Conservation (phyloP, 1,140 invertebrate genomes). For the Diuraphis noxia region DNA sequence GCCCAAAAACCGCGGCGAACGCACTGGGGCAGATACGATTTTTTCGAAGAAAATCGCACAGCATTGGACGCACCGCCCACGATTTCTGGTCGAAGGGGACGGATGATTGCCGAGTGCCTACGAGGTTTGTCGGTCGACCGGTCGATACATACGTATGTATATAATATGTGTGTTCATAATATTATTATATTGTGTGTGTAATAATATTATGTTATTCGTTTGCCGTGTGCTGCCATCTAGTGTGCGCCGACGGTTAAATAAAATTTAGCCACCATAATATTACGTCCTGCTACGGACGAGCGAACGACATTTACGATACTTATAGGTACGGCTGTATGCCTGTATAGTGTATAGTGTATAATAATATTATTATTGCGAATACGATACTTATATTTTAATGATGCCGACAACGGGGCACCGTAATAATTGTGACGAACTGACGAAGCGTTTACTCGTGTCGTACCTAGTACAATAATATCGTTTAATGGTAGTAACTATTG, state of each 20-base stretch:
- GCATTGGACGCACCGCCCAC: constrained; percentile 42
- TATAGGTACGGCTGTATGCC: too few relatives aligned
- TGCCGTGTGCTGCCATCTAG: neutral
- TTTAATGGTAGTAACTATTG: too few relatives aligned
- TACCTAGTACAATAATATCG: neutral
- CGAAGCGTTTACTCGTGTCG: neutral
- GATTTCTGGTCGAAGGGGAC: neutral
- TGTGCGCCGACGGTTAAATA: neutral
- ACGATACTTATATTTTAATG: neutral
- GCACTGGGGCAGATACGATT: neutral
- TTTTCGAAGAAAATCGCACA: constrained; percentile 43
- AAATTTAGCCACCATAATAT: neutral
- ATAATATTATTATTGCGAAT: neutral
- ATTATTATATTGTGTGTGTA: too few relatives aligned
- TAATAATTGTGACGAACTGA: neutral
- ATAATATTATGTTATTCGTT: neutral
- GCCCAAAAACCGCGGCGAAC: neutral
- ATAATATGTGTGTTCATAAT: neutral
- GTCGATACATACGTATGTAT: neutral
- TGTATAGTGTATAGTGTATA: neutral
- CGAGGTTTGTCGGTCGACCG: constrained; percentile 5
- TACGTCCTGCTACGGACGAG: neutral
- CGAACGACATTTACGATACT: neutral
- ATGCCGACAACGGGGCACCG: neutral
- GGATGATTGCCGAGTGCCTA: neutral